Conservation (phyloP, 2,797 vertebrate genomes). For the Cephalopachus bancanus region DNA sequence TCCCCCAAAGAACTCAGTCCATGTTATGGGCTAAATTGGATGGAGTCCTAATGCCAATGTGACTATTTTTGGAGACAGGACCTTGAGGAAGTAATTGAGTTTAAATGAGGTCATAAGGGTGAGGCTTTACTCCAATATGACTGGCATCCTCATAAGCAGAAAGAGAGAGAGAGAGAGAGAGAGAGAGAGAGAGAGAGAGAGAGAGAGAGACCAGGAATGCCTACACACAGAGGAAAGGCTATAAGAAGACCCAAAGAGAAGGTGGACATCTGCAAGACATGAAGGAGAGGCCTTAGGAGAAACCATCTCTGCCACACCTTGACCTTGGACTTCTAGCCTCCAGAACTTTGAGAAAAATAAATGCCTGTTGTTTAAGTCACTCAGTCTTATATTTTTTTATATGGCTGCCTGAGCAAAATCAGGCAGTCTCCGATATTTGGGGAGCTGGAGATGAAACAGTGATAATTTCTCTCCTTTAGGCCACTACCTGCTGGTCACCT, state of each 20-base stretch:
- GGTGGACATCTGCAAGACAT: rapidly evolving
- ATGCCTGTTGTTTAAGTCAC: neutral
- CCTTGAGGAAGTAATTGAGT: neutral
- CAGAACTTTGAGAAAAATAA: neutral
- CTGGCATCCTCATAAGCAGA: neutral
- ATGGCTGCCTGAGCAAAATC: neutral
- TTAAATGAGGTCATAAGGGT: neutral
- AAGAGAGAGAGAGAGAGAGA: neutral
- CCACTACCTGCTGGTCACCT: neutral
- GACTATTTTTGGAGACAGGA: neutral
- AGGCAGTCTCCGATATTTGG: neutral
- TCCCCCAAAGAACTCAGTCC: neutral
- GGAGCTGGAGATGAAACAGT: neutral
- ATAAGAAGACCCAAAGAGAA: neutral
- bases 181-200: neutral
- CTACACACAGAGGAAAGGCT: neutral
- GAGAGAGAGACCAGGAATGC: neutral
- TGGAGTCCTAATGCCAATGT: neutral
- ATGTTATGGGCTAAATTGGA: neutral
- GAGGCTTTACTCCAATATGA: neutral
- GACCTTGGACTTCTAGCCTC: neutral
- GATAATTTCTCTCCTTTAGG: neutral
- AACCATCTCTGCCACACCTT: neutral
- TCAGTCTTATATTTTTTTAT: neutral
- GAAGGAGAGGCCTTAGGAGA: neutral